Percentiles rank a stretch among this genome's conserved stretches.
Evolutionary conservation across 2,797 vertebrate species (phyloP).

Genomic region (Pipistrellus pipistrellus): DNA sequence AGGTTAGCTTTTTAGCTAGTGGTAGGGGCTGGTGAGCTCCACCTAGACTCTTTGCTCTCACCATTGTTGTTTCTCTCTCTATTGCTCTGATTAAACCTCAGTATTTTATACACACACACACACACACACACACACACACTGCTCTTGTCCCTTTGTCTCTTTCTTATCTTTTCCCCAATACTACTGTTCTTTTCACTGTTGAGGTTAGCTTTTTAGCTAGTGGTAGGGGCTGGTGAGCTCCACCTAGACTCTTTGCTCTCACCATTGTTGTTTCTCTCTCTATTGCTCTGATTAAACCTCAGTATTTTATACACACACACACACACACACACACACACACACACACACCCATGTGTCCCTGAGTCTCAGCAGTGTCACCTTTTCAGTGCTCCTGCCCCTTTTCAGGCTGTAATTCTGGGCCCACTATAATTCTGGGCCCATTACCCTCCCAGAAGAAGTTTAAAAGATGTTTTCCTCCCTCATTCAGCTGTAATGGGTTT

Average conservation of each 20-base stretch:
- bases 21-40: not conserved
- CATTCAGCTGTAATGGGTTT: not conserved
- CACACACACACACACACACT: too few relatives aligned
- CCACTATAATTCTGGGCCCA: not conserved
- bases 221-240: not conserved
- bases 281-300: not conserved
- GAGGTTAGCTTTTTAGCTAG: not conserved
- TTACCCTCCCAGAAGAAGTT: not conserved
- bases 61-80: too few relatives aligned
- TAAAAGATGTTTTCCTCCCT: not conserved
- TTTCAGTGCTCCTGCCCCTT: not conserved
- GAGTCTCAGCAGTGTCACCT: not conserved
- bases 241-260: too few relatives aligned
- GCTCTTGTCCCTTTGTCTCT: not conserved
- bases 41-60: too few relatives aligned
- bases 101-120: too few relatives aligned
- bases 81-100: not conserved
- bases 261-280: too few relatives aligned
- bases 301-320: too few relatives aligned
- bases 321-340: too few relatives aligned
- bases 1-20: not conserved
- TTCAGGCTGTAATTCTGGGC: not conserved
- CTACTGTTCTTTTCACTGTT: not conserved
- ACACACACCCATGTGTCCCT: not conserved
- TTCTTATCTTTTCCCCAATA: not conserved